Evolutionary conservation across 2,888 invertebrate genomes (phyloP).

Genomic region (Mactromeris polynyma): DNA sequence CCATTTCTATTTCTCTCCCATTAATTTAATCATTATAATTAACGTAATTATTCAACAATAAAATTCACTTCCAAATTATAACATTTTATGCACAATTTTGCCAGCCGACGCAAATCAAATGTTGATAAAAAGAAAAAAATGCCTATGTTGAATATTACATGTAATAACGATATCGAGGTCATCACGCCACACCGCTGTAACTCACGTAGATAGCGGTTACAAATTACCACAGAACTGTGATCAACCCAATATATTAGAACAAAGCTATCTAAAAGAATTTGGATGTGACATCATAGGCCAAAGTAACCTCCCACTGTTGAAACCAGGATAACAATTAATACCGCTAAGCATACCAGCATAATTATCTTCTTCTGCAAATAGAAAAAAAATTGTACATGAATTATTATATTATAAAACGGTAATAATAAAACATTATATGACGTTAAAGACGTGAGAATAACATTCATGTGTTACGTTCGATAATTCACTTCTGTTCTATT

Average conservation of each 20-base stretch:
- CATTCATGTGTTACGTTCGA: no score
- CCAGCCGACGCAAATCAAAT: neutral
- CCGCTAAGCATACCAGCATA: constrained; percentile 95
- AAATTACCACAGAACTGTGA: constrained; percentile 8
- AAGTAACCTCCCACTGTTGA: constrained; percentile 90
- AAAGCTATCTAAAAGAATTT: constrained; percentile 7
- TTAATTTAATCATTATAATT: no score
- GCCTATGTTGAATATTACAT: neutral
- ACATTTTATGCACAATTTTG: neutral
- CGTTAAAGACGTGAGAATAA: no score
- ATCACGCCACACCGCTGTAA: neutral
- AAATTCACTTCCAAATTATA: neutral
- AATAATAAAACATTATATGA: no score
- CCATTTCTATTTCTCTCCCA: no score
- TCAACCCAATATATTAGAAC: constrained; percentile 18
- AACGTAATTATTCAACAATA: neutral
- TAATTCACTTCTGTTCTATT: no score
- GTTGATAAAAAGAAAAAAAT: neutral
- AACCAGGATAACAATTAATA: constrained; percentile 92
- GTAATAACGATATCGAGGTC: neutral
- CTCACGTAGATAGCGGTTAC: neutral
- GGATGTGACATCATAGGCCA: constrained; percentile 58
- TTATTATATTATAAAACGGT: no score
- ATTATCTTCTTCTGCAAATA: constrained; percentile 96
- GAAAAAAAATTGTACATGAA: constrained; percentile 68